A percentile compares a stretch with the other conserved stretches of the same genome.
Conservation (phyloP, 2,888 invertebrate genomes). For the Bhutanitis thaidina region DNA sequence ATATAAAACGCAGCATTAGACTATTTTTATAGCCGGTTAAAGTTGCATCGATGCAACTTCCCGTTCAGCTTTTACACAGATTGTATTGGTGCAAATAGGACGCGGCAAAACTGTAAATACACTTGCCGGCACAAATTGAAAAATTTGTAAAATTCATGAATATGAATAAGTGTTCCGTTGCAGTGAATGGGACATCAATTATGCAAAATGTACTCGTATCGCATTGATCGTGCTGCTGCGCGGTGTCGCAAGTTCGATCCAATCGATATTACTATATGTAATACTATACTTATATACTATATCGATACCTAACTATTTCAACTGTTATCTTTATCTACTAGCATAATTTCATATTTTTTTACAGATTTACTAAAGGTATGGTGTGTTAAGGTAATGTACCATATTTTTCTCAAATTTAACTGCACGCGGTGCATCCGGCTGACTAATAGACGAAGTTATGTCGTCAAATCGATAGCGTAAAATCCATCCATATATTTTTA, state of each 20-base stretch:
- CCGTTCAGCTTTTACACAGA: constrained; percentile 62
- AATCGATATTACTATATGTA: not conserved
- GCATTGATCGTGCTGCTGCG: constrained; percentile 52
- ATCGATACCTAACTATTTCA: no score
- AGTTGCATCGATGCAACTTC: constrained; percentile 33
- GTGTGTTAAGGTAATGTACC: no score
- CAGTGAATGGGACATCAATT: constrained; percentile 74
- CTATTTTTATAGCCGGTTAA: constrained; percentile 47
- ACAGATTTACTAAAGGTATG: no score
- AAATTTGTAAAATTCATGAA: constrained; percentile 75
- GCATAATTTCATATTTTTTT: no score
- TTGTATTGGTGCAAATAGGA: constrained; percentile 67
- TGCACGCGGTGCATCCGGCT: no score
- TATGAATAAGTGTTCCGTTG: constrained; percentile 71
- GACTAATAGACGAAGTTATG: no score
- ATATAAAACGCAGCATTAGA: constrained; percentile 56
- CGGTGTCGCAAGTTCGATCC: constrained; percentile 31
- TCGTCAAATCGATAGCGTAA: no score
- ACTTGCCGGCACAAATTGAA: constrained; percentile 69
- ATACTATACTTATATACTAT: no score
- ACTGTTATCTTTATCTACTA: no score
- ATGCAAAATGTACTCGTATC: constrained; percentile 71
- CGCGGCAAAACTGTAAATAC: constrained; percentile 64
- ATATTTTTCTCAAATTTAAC: no score
- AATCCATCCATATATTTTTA: no score